Base-by-base conservation (phyloP, 2,113 vertebrate genomes). In the Cryptoleucopteryx plumbea region DNA sequence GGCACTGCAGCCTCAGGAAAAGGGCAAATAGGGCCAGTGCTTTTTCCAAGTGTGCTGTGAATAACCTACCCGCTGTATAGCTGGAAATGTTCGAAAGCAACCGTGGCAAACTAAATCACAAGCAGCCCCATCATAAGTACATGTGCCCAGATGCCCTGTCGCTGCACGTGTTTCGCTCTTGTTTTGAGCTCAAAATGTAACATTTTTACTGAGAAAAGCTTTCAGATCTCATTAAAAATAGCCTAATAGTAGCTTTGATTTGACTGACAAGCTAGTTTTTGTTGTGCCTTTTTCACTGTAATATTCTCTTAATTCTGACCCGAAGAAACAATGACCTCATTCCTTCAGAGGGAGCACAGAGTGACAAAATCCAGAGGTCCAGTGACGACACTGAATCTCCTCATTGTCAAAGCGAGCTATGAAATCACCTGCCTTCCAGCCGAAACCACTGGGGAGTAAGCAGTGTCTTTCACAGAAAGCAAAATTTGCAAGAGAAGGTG, bases 21-120 rank as follows among this genome's bases (percentile, higher is more conserved):
- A 84, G 43, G 80, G 72, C n/a, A 78, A 15, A 72, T 48, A 31
- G 0, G 3, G 32, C 56, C 75, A 61, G 65, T 56, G 68, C 27
- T 79, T 71, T 74, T 62, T 65, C 36, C 10, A 11, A 42, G 29
- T 6, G 38, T 0, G 0, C 31, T 81, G 36, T 0, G 0, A 75
- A 78, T 38, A 58, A 14, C 26, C 42, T 85, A 26, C 20, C 38
- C 0, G 0, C 56, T 42, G 32, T 27, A 42, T 0, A 6, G 38
- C 82, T 89, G 52, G 48, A 90, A 70, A 20, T 66, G n/a, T 79
- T 94, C 1, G 2, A 55, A 80, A 85, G 74, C 65, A 89, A 48
- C 45, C 38, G 10, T 50, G 88, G 75, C 56, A 87, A 22, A 36
- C 61, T 52, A 13, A 68, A 79, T 74, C 65, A 74, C 23, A 48